A percentile compares a stretch with the other conserved stretches of the same genome.
phyloP scores from a whole-genome alignment of 1,140 invertebrate species.

The Ceratosolen fusciceps region DNA sequence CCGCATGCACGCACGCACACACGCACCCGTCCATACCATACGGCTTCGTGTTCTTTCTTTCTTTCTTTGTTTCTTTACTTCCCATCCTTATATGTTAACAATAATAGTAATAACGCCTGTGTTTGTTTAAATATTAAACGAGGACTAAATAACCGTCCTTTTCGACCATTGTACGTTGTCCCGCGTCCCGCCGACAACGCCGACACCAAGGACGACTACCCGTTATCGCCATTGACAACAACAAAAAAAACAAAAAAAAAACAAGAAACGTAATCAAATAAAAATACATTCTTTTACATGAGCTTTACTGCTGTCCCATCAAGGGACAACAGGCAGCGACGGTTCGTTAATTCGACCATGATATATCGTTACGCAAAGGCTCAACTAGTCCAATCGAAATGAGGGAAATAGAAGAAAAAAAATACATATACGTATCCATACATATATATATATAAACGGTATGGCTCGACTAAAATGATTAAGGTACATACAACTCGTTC shows the following conservation, averaged over 20 bases:
- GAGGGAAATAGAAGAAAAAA: no score
- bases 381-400: slow-evolving; percentile 38
- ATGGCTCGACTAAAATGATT: slow-evolving; percentile 27
- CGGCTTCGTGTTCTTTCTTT: no score
- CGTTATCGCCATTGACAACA: no score
- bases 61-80: neutral
- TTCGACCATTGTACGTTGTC: slow-evolving; percentile 43
- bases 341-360: slow-evolving; percentile 30
- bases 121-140: slow-evolving; percentile 52
- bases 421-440: no score
- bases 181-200: slow-evolving; percentile 32
- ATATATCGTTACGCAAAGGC: slow-evolving; percentile 36
- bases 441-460: no score
- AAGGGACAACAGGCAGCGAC: slow-evolving; percentile 32
- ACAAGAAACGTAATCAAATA: no score
- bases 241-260: no score
- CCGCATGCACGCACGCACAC: neutral
- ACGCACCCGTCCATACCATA: no score
- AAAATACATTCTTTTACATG: slow-evolving; percentile 45
- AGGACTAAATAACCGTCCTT: slow-evolving; percentile 44
- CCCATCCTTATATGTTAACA: slow-evolving; percentile 9
- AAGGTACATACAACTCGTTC: neutral
- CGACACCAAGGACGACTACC: no score
- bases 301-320: slow-evolving; percentile 29
- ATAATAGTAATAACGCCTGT: slow-evolving; percentile 47